Base-by-base conservation (phyloP, 2,888 invertebrate genomes). In the Neoaliturus tenellus region DNA sequence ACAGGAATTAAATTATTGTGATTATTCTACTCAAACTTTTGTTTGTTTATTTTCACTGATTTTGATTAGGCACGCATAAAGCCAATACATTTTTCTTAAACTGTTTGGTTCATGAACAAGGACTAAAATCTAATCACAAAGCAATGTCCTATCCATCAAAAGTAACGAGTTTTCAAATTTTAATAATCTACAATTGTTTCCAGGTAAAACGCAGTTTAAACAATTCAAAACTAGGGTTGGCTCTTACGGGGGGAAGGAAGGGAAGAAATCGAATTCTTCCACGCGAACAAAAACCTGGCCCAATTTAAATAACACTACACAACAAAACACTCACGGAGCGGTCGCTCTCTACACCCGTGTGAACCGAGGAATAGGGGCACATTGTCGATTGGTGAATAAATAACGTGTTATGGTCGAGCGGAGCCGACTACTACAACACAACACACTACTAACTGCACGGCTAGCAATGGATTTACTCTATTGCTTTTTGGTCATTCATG, bases 261-360 rank as follows among this genome's bases (percentile, higher is more conserved):
- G 62, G 28, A 31, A 31, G 25, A 28, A 62, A 62, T 62, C 62
- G 62, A 62, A 62, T 62, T 4, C 31, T 62, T 28, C 62, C 62
- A 14, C 28, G 31, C 14, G 62, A 10, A 62, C 62, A 62, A 62
- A 62, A 28, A 62, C 31, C 31, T 62, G 62, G 62, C 62, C 62
- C 62, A 28, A 62, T 62, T 62, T 62, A 62, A 62, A 62, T 62
- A 62, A 28, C 62, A 62, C 62, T 28, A 62, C 62, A 62, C 62
- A 62, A 62, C 62, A 62, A 62, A 62, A 62, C 62, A 62, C 62
- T 62, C 62, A 31, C 51, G 14, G 28, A 3, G 28, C 62, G 62
- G 28, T 1, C 62, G 31, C 62, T 62, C 62, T 62, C 62, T 62
- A 62, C 31, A 62, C 25, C 62, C 62, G 62, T 62, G 62, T 62